Percentiles rank a stretch among this genome's conserved stretches.
phyloP scores from a whole-genome alignment of 2,797 vertebrate species.

The Tolypeutes matacus region DNA sequence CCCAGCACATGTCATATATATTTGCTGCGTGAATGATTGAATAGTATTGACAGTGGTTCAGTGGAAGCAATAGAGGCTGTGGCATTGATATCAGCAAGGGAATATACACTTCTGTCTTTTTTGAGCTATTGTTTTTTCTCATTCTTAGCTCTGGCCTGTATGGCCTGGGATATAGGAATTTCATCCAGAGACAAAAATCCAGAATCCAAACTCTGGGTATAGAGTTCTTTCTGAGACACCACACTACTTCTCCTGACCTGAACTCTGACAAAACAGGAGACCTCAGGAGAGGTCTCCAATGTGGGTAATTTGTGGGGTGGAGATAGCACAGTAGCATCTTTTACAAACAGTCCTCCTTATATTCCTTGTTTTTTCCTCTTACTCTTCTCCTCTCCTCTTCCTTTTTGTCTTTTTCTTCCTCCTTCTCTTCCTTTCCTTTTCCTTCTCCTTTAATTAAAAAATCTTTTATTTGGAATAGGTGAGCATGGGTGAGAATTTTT shows the following conservation, averaged over 20 bases:
- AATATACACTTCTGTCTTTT: not conserved
- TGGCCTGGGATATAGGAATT: slow-evolving; percentile 13
- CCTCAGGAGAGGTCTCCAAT: not conserved
- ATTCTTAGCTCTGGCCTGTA: slow-evolving; percentile 28
- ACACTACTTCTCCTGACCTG: not conserved
- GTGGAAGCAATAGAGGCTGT: not conserved
- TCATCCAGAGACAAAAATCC: slow-evolving; percentile 8
- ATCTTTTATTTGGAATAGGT: not conserved
- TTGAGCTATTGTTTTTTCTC: slow-evolving; percentile 2
- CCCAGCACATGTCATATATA: not conserved
- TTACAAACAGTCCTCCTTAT: not conserved
- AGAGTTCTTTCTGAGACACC: not conserved
- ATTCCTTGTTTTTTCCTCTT: not conserved
- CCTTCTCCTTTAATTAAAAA: slow-evolving; percentile 1
- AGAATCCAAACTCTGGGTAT: not conserved
- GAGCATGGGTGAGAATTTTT: not conserved
- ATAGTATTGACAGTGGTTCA: not conserved
- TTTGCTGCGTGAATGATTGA: not conserved
- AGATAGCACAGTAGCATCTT: not conserved
- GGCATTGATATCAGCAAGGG: not conserved
- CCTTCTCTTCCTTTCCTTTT: not conserved
- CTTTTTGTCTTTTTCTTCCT: not conserved
- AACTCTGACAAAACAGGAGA: not conserved
- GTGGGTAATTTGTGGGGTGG: not conserved
- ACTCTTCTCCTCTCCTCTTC: not conserved